A percentile compares a stretch with the other conserved stretches of the same genome.
These are phyloP conservation scores for Chloropsis cyanopogon DNA, from an alignment of 2,113 vertebrate genomes.

Conservation along the genomic window DNA sequence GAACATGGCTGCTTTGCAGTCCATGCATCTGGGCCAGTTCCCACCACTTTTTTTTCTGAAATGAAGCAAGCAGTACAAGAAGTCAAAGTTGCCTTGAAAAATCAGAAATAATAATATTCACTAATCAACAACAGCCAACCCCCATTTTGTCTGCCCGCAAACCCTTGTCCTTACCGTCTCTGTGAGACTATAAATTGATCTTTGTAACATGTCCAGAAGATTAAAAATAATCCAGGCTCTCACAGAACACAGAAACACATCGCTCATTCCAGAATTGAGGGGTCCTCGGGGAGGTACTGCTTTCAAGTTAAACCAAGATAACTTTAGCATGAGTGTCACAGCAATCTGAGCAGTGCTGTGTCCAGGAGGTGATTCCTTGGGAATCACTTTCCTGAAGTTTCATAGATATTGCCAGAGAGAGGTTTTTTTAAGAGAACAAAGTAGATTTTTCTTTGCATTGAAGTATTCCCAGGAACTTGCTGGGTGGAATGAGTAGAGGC, in stretches of 20 bases:
- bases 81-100: background rate
- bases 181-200: slow-evolving; percentile 37
- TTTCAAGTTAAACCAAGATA: slow-evolving; percentile 27
- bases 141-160: background rate
- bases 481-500: background rate
- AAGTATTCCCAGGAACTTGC: background rate
- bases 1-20: background rate
- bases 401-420: background rate
- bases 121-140: background rate
- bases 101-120: background rate
- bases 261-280: background rate
- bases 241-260: background rate
- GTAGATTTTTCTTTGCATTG: background rate
- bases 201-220: slow-evolving; percentile 38
- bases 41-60: background rate
- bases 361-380: background rate
- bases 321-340: background rate
- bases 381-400: background rate
- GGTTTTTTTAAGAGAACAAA: background rate
- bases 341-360: background rate
- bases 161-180: background rate
- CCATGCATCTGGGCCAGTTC: background rate
- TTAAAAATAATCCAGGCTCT: slow-evolving; percentile 46
- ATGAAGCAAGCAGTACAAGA: background rate
- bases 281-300: slow-evolving; percentile 7